These are phyloP conservation scores for Gnatocerus cornutus DNA, from an alignment of 2,888 invertebrate species.

Conservation along the genomic window DNA sequence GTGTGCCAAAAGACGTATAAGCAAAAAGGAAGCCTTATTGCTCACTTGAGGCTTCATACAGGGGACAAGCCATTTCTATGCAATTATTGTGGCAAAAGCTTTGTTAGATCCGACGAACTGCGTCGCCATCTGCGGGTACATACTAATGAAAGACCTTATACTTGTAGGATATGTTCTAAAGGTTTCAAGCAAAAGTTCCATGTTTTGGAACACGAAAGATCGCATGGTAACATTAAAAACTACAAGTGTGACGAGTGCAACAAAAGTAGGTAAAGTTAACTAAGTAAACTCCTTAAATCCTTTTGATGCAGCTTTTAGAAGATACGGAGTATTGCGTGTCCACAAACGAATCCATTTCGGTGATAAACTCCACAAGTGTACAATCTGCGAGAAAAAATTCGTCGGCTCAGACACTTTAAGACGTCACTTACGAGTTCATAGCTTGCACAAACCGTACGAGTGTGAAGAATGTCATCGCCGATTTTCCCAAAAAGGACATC, in stretches of 20 bases:
- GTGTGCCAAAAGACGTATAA: constrained; percentile 37
- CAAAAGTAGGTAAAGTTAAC: constrained; percentile 25
- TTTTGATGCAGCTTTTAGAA: constrained; percentile 36
- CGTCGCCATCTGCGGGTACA: constrained; percentile 54
- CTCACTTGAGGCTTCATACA: constrained; percentile 33
- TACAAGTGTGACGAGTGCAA: constrained; percentile 34
- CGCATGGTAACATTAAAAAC: constrained; percentile 47
- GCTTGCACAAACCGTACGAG: constrained; percentile 30
- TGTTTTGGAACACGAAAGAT: constrained; percentile 57
- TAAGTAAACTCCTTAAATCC: no score
- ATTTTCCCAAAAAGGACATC: constrained; percentile 46
- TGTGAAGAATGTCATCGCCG: constrained; percentile 28
- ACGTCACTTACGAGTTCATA: constrained; percentile 42
- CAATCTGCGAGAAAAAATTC: constrained; percentile 43
- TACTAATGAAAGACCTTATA: constrained; percentile 58
- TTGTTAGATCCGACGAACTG: constrained; percentile 57
- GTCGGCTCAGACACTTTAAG: constrained; percentile 39
- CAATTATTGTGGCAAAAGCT: constrained; percentile 56
- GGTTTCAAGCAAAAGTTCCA: constrained; percentile 59
- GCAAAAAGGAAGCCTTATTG: constrained; percentile 7
- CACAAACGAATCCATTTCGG: constrained; percentile 44
- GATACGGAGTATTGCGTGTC: constrained; percentile 44
- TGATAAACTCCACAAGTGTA: constrained; percentile 39
- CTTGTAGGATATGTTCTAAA: constrained; percentile 56
- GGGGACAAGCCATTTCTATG: constrained; percentile 56